These are phyloP conservation scores for Perca schrenkii DNA, from an alignment of 2,113 vertebrate genomes.

Conservation along the genomic window DNA sequence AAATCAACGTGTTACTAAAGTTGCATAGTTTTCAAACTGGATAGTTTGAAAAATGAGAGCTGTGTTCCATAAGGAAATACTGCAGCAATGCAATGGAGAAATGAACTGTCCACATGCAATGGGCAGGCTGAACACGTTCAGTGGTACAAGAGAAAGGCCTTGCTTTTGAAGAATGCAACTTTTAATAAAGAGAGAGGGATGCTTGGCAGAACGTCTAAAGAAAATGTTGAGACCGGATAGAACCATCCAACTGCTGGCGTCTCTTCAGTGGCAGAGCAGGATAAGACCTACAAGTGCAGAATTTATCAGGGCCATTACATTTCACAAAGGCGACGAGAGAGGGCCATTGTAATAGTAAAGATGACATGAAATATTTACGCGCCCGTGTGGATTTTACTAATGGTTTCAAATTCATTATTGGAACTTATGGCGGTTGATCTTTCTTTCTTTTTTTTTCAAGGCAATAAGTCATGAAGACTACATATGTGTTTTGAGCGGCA, in stretches of 20 bases:
- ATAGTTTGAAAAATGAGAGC: constrained; percentile 18
- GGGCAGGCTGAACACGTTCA: constrained; percentile 75
- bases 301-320: constrained; percentile 66
- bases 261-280: constrained; percentile 45
- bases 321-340: constrained; percentile 58
- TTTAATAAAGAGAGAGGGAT: constrained; percentile 72
- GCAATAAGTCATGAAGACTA: constrained; percentile 55
- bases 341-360: constrained; percentile 65
- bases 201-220: constrained; percentile 47
- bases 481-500: constrained; percentile 51
- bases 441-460: constrained; percentile 18
- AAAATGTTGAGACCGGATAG: constrained; percentile 33
- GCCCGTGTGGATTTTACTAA: constrained; percentile 70
- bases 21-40: constrained; percentile 9
- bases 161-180: constrained; percentile 70
- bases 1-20: background rate
- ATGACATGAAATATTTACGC: constrained; percentile 69
- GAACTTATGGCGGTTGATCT: constrained; percentile 59
- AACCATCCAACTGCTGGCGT: constrained; percentile 46
- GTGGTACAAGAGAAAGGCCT: constrained; percentile 80
- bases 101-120: constrained; percentile 80
- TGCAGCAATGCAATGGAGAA: constrained; percentile 79
- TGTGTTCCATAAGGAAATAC: constrained; percentile 77
- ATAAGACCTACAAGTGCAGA: constrained; percentile 43
- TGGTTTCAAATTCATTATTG: constrained; percentile 69